Evolutionary conservation across 2,113 vertebrate genomes (phyloP).

Genomic region (Himantopus leucocephalus): DNA sequence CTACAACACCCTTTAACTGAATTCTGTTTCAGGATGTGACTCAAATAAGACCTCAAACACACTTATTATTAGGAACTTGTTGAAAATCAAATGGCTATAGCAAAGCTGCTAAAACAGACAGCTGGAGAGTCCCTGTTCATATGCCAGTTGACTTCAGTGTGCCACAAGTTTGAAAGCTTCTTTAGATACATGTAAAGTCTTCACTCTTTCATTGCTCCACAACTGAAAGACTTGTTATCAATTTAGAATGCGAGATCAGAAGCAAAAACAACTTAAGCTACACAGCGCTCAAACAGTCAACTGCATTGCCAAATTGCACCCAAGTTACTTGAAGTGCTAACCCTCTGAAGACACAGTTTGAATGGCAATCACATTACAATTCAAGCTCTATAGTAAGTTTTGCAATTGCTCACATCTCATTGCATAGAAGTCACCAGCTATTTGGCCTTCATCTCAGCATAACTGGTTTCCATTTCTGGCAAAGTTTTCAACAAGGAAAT

Average conservation of each 20-base stretch:
- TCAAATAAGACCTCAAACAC: background rate
- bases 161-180: background rate
- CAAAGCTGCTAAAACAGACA: background rate
- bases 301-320: background rate
- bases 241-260: background rate
- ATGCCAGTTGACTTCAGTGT: background rate
- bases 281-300: background rate
- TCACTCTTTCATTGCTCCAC: background rate
- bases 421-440: background rate
- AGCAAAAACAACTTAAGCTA: background rate
- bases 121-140: background rate
- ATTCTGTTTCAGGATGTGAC: background rate
- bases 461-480: background rate
- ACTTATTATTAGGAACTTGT: background rate
- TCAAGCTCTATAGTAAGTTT: background rate
- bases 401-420: background rate
- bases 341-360: background rate
- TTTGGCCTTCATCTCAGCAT: background rate
- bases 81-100: background rate
- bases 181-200: background rate
- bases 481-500: background rate
- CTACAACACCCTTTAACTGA: background rate
- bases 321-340: background rate
- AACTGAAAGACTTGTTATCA: background rate
- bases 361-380: background rate